Evolutionary conservation across 2,113 vertebrate genomes (phyloP).

Genomic region (Arizona elegans): DNA sequence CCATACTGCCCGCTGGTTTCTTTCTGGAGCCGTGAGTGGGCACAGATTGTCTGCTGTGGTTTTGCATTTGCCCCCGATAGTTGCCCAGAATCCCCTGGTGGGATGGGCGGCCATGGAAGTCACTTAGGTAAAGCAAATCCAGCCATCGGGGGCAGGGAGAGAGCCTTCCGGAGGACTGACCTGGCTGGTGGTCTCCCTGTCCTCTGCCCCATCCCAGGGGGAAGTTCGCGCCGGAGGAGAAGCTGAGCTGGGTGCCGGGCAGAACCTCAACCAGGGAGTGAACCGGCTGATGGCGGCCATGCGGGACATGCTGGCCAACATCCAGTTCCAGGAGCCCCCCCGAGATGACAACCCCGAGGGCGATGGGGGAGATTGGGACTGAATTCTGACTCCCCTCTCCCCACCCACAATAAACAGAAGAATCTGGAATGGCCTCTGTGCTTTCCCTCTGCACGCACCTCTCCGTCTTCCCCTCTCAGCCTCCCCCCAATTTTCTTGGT

Average conservation of each 20-base stretch:
- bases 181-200: no score
- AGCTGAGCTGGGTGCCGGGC: slow-evolving; percentile 82
- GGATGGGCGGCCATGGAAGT: neutral
- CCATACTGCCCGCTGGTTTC: neutral
- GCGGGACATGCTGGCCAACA: slow-evolving; percentile 96
- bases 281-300: slow-evolving; percentile 94
- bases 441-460: neutral
- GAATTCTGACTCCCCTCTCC: fast-evolving
- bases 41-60: neutral
- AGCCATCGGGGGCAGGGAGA: neutral
- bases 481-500: neutral
- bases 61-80: neutral
- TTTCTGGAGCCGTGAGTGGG: neutral
- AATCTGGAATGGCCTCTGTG: neutral
- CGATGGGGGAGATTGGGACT: slow-evolving; percentile 87
- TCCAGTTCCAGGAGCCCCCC: slow-evolving; percentile 86
- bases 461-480: neutral
- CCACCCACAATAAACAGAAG: slow-evolving; percentile 34
- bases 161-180: neutral
- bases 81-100: neutral
- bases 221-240: slow-evolving; percentile 75
- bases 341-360: slow-evolving; percentile 70
- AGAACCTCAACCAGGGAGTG: slow-evolving; percentile 89
- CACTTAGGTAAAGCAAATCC: neutral
- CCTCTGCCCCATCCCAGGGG: slow-evolving; percentile 62